A percentile compares a stretch with the other conserved stretches of the same genome.
Evolutionary conservation across 2,113 vertebrate genomes (phyloP).

Genomic region (Cochlearius cochlearius): DNA sequence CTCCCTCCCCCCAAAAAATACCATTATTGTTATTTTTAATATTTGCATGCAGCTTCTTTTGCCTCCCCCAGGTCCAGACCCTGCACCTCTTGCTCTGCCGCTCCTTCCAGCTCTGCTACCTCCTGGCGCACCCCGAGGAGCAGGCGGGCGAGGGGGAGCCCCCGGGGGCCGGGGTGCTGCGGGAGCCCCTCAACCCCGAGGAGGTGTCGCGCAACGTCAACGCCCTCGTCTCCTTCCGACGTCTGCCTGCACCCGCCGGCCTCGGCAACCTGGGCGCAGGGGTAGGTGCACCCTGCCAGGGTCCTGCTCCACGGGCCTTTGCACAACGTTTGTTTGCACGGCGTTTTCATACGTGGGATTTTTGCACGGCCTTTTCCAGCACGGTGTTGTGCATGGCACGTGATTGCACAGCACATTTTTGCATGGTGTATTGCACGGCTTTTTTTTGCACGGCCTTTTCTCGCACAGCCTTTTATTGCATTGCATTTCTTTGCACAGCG

Average conservation of each 20-base stretch:
- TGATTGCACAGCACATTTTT: fast-evolving
- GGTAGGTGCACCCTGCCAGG: slow-evolving; percentile 47
- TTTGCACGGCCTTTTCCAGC: fast-evolving
- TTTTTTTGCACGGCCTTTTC: fast-evolving
- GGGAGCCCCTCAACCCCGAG: slow-evolving; percentile 81
- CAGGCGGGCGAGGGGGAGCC: slow-evolving; percentile 55
- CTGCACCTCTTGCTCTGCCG: slow-evolving; percentile 92
- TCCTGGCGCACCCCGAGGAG: slow-evolving; percentile 84
- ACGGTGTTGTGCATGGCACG: fast-evolving
- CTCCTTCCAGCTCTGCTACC: slow-evolving; percentile 89
- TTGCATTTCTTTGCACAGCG: background rate
- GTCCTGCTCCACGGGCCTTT: background rate
- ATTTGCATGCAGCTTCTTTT: background rate
- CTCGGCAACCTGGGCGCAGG: slow-evolving; percentile 58
- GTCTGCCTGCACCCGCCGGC: slow-evolving; percentile 74
- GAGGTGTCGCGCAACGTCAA: slow-evolving; percentile 90
- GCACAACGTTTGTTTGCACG: fast-evolving
- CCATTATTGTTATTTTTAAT: background rate
- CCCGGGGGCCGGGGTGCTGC: slow-evolving; percentile 7
- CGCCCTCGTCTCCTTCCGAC: slow-evolving; percentile 89
- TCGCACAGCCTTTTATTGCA: background rate
- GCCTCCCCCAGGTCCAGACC: slow-evolving; percentile 79
- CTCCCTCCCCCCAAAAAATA: fast-evolving
- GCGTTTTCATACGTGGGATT: fast-evolving
- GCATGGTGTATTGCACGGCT: fast-evolving